Percentiles rank a stretch among this genome's conserved stretches.
Evolutionary conservation across 2,113 vertebrate species (phyloP).

Genomic region (Taurulus bubalis): DNA sequence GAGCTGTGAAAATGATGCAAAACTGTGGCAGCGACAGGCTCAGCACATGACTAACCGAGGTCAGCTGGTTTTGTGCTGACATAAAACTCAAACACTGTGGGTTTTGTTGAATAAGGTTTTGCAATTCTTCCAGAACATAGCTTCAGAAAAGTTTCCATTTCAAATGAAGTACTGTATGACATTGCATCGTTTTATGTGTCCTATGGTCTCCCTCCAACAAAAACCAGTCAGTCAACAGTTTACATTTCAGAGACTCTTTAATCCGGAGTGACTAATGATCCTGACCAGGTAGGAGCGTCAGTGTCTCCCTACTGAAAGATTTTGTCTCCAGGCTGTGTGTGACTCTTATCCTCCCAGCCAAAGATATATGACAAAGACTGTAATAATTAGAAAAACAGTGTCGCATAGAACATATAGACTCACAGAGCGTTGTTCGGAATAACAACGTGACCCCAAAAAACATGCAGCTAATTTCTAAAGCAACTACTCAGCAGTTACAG

Average conservation of each 20-base stretch:
- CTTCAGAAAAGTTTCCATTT: constrained; percentile 61
- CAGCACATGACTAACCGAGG: constrained; percentile 52
- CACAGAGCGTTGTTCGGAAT: not conserved
- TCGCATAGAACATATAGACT: not conserved
- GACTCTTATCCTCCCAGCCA: constrained; percentile 16
- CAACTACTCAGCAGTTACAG: not conserved
- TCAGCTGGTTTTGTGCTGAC: constrained; percentile 54
- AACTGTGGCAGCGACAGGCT: not conserved
- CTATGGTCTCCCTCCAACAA: constrained; percentile 15
- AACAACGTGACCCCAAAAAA: not conserved
- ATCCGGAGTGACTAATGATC: constrained; percentile 49
- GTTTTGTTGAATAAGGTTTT: constrained; percentile 56
- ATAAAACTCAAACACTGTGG: constrained; percentile 57
- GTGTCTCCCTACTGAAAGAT: constrained; percentile 14
- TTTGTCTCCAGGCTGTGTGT: not conserved
- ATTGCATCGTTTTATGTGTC: constrained; percentile 8
- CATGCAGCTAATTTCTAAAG: not conserved
- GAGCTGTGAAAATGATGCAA: constrained; percentile 28
- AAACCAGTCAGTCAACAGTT: constrained; percentile 49
- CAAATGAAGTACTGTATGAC: constrained; percentile 30
- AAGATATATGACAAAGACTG: not conserved
- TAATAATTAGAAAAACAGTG: not conserved
- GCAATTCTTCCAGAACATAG: constrained; percentile 21
- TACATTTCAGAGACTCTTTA: constrained; percentile 47
- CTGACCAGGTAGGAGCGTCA: constrained; percentile 18